A percentile compares a stretch with the other conserved stretches of the same genome.
phyloP scores from a whole-genome alignment of 2,113 vertebrate genomes.

The Pterophyllum scalare region DNA sequence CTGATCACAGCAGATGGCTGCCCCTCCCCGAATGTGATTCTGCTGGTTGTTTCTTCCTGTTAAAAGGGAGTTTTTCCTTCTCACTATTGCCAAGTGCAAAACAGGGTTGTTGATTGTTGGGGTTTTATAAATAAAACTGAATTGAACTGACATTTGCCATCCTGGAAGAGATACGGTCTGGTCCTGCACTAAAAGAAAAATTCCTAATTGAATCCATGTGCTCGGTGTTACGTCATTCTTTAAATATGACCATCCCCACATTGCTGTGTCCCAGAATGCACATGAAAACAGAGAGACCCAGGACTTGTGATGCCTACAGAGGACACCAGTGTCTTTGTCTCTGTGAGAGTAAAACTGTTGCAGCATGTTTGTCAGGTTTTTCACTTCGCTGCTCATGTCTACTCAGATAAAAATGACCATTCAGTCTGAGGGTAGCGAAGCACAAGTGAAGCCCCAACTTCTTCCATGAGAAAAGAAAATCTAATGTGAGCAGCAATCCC shows the following conservation, averaged over 20 bases:
- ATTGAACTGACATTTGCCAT: neutral
- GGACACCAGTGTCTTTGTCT: slow-evolving; percentile 77
- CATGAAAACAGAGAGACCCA: slow-evolving; percentile 45
- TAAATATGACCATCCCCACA: slow-evolving; percentile 63
- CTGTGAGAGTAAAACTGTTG: slow-evolving; percentile 28
- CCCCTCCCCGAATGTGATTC: too few species aligned
- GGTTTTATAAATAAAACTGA: too few species aligned
- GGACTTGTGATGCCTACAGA: slow-evolving; percentile 37
- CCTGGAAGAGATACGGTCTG: neutral
- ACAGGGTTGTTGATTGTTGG: too few species aligned
- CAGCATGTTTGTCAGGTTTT: slow-evolving; percentile 68
- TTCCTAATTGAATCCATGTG: slow-evolving; percentile 70
- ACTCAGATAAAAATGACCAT: slow-evolving; percentile 70
- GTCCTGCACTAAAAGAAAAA: slow-evolving; percentile 11
- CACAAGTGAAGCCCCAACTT: slow-evolving; percentile 28
- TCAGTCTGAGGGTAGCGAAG: slow-evolving; percentile 43
- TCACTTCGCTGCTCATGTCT: slow-evolving; percentile 71
- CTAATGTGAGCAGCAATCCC: slow-evolving; percentile 50
- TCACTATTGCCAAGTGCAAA: too few species aligned
- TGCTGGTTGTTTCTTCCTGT: too few species aligned
- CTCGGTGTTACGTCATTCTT: slow-evolving; percentile 53
- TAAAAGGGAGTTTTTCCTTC: too few species aligned
- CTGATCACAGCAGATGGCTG: too few species aligned
- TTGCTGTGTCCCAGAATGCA: slow-evolving; percentile 62
- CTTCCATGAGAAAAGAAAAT: slow-evolving; percentile 53